These are phyloP conservation scores for Pseudopodoces humilis DNA, from an alignment of 2,113 vertebrate species.

Conservation along the genomic window DNA sequence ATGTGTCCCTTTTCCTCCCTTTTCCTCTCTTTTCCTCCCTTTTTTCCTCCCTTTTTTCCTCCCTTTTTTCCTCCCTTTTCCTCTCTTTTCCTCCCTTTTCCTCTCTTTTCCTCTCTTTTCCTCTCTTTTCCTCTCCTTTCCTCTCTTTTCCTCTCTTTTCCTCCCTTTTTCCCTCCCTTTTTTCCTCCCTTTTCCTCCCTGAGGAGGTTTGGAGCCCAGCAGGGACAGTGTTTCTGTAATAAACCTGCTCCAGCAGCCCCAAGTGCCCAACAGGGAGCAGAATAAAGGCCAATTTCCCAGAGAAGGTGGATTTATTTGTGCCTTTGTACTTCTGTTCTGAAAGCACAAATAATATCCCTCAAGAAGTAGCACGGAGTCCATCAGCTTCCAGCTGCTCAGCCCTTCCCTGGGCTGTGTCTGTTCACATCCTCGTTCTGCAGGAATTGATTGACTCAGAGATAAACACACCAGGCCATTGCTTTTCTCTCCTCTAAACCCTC, in stretches of 20 bases:
- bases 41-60: neutral
- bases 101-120: neutral
- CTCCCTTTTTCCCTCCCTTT: neutral
- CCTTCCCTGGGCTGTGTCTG: neutral
- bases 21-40: neutral
- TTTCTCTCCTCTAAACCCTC: neutral
- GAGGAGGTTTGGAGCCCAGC: neutral
- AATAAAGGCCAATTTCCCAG: neutral
- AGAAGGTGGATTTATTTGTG: neutral
- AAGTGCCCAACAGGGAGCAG: neutral
- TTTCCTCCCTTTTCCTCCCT: neutral
- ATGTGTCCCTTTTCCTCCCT: neutral
- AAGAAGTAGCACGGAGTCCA: neutral
- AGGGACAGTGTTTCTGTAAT: neutral
- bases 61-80: neutral
- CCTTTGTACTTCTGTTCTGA: neutral
- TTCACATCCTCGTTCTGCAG: neutral
- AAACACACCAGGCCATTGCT: neutral
- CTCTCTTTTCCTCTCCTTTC: neutral
- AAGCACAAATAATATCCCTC: neutral
- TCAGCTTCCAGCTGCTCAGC: constrained; percentile 1
- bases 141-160: neutral
- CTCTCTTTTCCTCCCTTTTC: neutral
- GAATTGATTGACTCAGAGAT: neutral
- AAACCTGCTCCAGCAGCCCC: neutral